phyloP scores from a whole-genome alignment of 2,797 vertebrate genomes.

The Cirrhinus molitorella region DNA sequence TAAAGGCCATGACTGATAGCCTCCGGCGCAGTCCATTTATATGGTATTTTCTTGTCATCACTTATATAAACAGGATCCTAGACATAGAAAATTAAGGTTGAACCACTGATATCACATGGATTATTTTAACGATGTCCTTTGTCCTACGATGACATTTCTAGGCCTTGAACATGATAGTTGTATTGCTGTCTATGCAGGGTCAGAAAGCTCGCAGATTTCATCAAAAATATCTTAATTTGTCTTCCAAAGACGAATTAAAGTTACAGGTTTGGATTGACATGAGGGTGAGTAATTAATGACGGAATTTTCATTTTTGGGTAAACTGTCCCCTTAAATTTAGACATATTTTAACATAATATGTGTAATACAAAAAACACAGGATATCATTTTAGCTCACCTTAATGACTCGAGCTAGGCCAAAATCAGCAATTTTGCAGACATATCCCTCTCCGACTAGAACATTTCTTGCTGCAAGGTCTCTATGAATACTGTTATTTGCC shows the following conservation, averaged over 20 bases:
- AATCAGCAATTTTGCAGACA: conserved; percentile 89
- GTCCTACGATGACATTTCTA: too few relatives aligned
- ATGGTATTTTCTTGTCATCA: conserved; percentile 70
- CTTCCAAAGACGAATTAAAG: too few relatives aligned
- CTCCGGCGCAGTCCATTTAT: conserved; percentile 79
- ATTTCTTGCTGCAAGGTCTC: conserved; percentile 87
- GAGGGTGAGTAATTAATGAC: too few relatives aligned
- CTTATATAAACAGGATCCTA: conserved; percentile 75
- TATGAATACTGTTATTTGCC: conserved; percentile 82
- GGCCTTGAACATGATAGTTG: too few relatives aligned
- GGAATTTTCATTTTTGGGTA: too few relatives aligned
- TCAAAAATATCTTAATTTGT: too few relatives aligned
- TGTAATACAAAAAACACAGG: not conserved
- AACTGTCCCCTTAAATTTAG: too few relatives aligned
- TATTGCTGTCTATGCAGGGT: too few relatives aligned
- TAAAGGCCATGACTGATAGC: conserved; percentile 70
- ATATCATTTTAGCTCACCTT: conserved; percentile 74
- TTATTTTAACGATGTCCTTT: too few relatives aligned
- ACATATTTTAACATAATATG: not conserved
- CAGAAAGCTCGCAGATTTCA: too few relatives aligned
- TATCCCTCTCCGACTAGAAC: conserved; percentile 84
- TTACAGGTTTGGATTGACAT: too few relatives aligned
- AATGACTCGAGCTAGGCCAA: conserved; percentile 85
- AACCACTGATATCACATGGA: too few relatives aligned
- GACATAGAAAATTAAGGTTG: not conserved